A percentile compares a stretch with the other conserved stretches of the same genome.
These are phyloP conservation scores for Pelagia noctiluca DNA, from an alignment of 30 jellyfish, hydroid and myxozoan species.

Conservation along the genomic window DNA sequence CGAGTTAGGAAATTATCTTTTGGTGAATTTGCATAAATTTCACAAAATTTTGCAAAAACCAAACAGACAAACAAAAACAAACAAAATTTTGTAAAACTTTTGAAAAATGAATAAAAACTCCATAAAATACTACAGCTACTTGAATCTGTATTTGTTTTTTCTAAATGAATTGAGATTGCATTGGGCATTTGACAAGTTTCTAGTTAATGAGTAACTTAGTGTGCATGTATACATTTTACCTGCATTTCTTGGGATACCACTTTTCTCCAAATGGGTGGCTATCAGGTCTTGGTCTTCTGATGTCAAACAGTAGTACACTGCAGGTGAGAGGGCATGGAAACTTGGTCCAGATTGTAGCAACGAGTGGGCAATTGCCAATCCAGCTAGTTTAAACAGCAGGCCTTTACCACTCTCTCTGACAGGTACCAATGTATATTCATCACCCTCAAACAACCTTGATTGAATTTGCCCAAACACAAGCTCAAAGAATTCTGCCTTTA, in stretches of 20 bases:
- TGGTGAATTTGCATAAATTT: too few relatives aligned
- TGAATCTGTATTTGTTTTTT: background rate
- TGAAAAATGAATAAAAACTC: too few relatives aligned
- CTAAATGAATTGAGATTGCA: too few relatives aligned
- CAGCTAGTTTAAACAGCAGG: background rate
- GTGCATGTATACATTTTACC: background rate
- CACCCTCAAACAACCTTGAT: background rate
- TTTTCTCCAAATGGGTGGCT: background rate
- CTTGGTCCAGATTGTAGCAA: background rate
- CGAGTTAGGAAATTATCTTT: too few relatives aligned
- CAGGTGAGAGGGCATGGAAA: background rate
- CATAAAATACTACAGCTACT: too few relatives aligned
- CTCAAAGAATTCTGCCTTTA: too few relatives aligned
- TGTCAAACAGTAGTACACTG: background rate
- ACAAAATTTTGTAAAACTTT: too few relatives aligned
- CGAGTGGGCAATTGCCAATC: background rate
- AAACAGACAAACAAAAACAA: background rate
- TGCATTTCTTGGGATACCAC: background rate
- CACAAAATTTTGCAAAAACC: background rate
- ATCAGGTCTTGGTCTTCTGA: background rate
- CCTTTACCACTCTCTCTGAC: background rate
- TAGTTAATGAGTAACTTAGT: background rate
- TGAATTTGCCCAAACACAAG: too few relatives aligned
- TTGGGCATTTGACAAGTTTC: background rate
- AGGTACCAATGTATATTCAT: background rate